A percentile compares a stretch with the other conserved stretches of the same genome.
phyloP scores from a whole-genome alignment of 2,113 vertebrate species.

The Dromas ardeola region DNA sequence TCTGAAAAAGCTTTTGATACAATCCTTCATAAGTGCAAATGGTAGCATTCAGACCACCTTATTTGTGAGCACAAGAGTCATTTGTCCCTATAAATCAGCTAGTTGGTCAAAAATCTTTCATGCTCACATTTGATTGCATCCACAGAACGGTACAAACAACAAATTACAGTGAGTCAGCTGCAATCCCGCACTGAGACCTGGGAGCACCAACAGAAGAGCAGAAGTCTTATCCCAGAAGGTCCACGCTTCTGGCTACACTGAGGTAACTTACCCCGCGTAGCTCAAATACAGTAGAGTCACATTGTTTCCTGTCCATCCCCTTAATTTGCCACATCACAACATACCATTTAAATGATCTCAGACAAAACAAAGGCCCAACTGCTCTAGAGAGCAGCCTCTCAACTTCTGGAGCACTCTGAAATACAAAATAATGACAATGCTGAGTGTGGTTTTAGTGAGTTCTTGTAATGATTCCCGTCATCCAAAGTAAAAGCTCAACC shows the following conservation, averaged over 20 bases:
- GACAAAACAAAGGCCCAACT: not conserved
- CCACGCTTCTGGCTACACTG: not conserved
- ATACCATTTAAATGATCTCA: not conserved
- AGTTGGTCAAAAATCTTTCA: constrained; percentile 9
- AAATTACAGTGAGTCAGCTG: not conserved
- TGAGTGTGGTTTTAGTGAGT: not conserved
- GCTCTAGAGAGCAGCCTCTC: not conserved
- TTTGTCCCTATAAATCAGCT: not conserved
- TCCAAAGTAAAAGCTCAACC: not conserved
- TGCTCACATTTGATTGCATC: not conserved
- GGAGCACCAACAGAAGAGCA: not conserved
- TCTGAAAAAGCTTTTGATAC: constrained; percentile 63
- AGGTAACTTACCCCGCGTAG: not conserved
- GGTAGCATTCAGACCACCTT: constrained; percentile 37
- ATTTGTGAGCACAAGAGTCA: constrained; percentile 11
- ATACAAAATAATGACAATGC: not conserved
- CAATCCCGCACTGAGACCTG: not conserved
- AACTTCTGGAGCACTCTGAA: not conserved
- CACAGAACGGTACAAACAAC: not conserved
- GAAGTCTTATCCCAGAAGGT: not conserved
- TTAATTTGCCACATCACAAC: not conserved
- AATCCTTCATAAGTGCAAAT: not conserved
- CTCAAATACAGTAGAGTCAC: not conserved
- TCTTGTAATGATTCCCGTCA: not conserved
- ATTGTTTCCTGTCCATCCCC: not conserved